A percentile compares a stretch with the other conserved stretches of the same genome.
These are phyloP conservation scores for Clarias macrocephalus DNA, from an alignment of 2,113 vertebrate species.

Conservation along the genomic window DNA sequence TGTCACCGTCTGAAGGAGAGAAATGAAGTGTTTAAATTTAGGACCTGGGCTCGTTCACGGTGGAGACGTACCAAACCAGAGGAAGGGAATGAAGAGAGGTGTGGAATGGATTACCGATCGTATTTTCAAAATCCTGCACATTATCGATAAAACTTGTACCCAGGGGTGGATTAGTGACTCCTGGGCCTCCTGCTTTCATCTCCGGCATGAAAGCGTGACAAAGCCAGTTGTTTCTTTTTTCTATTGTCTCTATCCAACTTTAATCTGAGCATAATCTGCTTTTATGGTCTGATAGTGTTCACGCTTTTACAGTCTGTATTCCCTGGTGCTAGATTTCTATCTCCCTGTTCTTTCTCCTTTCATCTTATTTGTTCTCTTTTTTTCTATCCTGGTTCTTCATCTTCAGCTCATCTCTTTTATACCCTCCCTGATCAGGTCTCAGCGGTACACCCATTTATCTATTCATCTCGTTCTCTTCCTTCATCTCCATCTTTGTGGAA, in stretches of 20 bases:
- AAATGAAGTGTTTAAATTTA: slow-evolving; percentile 43
- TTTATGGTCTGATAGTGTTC: slow-evolving; percentile 37
- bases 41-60: neutral
- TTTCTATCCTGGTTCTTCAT: neutral
- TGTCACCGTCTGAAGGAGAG: slow-evolving; percentile 28
- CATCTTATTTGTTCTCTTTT: neutral
- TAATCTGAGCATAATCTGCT: slow-evolving; percentile 40
- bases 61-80: neutral
- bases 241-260: slow-evolving; percentile 3
- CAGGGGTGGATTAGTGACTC: neutral
- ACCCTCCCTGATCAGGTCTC: neutral
- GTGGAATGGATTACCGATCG: neutral
- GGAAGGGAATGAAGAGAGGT: neutral
- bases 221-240: neutral
- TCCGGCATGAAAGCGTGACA: neutral
- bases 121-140: neutral
- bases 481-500: neutral
- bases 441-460: neutral
- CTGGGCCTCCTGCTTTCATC: neutral
- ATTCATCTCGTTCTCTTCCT: neutral
- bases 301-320: slow-evolving; percentile 12
- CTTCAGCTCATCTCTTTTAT: neutral
- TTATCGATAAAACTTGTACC: neutral
- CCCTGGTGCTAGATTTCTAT: neutral
- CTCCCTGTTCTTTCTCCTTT: neutral